phyloP scores from a whole-genome alignment of 2,797 vertebrate species.

The Aldrovandia affinis region DNA sequence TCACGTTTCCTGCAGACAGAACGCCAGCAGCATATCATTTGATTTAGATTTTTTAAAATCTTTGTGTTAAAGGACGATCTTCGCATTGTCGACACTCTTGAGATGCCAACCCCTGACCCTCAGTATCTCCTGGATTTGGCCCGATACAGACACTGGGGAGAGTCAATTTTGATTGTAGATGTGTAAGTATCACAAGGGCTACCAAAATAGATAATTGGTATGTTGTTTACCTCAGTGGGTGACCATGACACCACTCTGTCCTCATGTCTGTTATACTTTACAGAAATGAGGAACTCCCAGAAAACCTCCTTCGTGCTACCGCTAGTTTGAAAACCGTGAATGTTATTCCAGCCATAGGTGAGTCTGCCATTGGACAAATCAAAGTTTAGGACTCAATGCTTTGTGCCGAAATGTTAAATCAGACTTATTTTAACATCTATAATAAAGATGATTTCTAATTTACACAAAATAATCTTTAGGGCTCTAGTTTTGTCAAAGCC shows the following conservation, averaged over 20 bases:
- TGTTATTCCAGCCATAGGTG: constrained; percentile 84
- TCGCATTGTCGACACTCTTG: constrained; percentile 80
- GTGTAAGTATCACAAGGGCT: constrained; percentile 70
- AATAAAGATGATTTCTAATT: too few relatives aligned
- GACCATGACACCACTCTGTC: too few relatives aligned
- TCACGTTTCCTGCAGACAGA: too few relatives aligned
- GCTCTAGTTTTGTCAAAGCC: too few relatives aligned
- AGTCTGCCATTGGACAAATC: constrained; percentile 47
- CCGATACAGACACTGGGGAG: constrained; percentile 77
- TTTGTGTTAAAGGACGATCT: constrained; percentile 74
- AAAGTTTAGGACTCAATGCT: not conserved
- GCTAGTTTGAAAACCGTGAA: constrained; percentile 77
- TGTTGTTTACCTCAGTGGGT: too few relatives aligned
- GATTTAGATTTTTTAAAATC: not conserved
- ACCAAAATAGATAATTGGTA: too few relatives aligned
- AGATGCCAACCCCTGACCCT: constrained; percentile 79
- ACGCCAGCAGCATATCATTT: not conserved
- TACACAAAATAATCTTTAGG: too few relatives aligned
- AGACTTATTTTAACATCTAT: not conserved
- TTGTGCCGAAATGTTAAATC: not conserved
- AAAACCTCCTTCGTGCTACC: constrained; percentile 76
- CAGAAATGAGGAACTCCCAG: constrained; percentile 78
- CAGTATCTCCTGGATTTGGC: constrained; percentile 80
- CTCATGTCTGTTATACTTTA: constrained; percentile 17
- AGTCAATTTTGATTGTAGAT: constrained; percentile 82